phyloP scores from a whole-genome alignment of 23 tunicate species.

The Trididemnum nubilum region DNA sequence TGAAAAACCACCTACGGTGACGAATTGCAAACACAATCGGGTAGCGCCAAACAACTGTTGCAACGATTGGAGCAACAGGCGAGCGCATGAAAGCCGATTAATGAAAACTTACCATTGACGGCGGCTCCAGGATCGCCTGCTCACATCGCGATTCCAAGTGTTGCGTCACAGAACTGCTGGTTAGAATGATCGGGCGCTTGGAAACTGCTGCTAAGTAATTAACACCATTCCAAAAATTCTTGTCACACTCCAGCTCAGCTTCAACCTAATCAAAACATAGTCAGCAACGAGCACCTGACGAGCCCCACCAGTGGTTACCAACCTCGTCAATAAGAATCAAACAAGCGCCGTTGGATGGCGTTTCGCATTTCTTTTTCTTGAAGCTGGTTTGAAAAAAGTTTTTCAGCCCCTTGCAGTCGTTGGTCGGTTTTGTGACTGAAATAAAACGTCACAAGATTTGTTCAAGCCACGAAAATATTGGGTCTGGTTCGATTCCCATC shows the following conservation, averaged over 20 bases:
- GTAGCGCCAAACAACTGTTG: too few relatives aligned
- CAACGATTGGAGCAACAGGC: too few relatives aligned
- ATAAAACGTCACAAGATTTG: too few relatives aligned
- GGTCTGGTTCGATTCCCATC: too few relatives aligned
- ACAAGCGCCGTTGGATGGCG: background rate
- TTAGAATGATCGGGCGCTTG: slow-evolving; percentile 9
- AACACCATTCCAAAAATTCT: slow-evolving; percentile 16
- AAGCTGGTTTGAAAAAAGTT: background rate
- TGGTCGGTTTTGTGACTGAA: too few relatives aligned
- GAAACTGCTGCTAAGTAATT: background rate
- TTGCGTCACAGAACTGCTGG: background rate
- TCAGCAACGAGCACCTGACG: background rate
- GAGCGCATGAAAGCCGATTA: too few relatives aligned
- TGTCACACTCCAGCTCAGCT: background rate
- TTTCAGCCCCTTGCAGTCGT: too few relatives aligned
- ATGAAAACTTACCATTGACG: background rate
- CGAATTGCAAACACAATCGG: too few relatives aligned
- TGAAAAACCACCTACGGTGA: too few relatives aligned
- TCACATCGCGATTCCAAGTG: background rate
- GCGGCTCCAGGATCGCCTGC: background rate
- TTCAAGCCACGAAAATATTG: too few relatives aligned
- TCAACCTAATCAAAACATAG: background rate
- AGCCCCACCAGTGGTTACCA: background rate
- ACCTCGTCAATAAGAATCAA: slow-evolving; percentile 12
- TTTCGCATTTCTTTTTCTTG: background rate